phyloP scores from a whole-genome alignment of 2,888 invertebrate species.

The Drosophila formosana region DNA sequence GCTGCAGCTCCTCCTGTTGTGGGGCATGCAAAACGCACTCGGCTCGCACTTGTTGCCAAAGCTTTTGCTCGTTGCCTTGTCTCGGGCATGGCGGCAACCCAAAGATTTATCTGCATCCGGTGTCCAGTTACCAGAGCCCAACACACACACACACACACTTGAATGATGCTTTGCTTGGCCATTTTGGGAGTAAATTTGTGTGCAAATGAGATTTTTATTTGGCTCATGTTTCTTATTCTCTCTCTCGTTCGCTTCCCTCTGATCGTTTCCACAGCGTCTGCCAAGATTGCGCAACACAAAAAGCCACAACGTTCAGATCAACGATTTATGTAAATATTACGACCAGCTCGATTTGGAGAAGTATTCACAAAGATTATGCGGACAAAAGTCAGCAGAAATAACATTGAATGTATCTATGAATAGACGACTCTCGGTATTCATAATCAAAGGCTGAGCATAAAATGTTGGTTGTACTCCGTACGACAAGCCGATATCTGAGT shows the following conservation, averaged over 20 bases:
- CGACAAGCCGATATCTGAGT: constrained; percentile 1
- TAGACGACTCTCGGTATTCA: neutral
- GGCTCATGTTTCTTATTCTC: constrained; percentile 73
- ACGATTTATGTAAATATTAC: constrained; percentile 23
- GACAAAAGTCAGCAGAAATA: constrained; percentile 1
- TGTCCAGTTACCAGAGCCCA: constrained; percentile 72
- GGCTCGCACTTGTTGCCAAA: constrained; percentile 60
- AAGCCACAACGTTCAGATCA: constrained; percentile 23
- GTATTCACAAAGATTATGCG: constrained; percentile 3
- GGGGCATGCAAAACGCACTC: constrained; percentile 60
- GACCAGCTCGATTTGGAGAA: constrained; percentile 1
- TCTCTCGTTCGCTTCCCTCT: constrained; percentile 16
- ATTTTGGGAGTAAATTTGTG: constrained; percentile 83
- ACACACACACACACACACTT: constrained; percentile 33
- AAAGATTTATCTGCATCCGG: constrained; percentile 81
- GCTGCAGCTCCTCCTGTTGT: constrained; percentile 7
- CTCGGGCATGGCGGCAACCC: constrained; percentile 59
- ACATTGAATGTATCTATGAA: neutral
- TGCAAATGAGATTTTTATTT: constrained; percentile 80
- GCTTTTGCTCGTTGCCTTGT: constrained; percentile 35
- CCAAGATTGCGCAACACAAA: constrained; percentile 52
- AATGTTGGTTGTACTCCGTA: constrained; percentile 1
- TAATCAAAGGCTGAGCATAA: neutral
- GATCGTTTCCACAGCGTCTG: constrained; percentile 39
- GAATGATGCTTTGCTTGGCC: constrained; percentile 75